phyloP scores from a whole-genome alignment of 2,113 vertebrate genomes.

The Strix uralensis region DNA sequence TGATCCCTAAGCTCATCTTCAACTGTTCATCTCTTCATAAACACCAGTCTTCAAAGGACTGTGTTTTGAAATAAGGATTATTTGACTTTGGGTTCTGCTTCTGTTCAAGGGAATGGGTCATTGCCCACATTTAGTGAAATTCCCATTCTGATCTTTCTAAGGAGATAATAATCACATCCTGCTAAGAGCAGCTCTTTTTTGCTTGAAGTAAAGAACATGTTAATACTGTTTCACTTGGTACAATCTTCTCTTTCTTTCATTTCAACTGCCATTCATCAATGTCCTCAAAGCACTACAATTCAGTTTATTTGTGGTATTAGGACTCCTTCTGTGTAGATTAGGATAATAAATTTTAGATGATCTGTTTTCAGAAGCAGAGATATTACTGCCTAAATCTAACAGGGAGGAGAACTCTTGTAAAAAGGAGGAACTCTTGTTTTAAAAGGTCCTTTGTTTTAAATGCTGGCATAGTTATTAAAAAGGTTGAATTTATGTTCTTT shows the following conservation, averaged over 20 bases:
- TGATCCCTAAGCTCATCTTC: neutral
- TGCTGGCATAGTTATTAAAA: slow-evolving; percentile 42
- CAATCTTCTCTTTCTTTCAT: slow-evolving; percentile 5
- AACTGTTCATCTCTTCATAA: neutral
- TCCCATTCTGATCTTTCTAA: neutral
- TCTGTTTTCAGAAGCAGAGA: slow-evolving; percentile 53
- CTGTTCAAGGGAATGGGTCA: neutral
- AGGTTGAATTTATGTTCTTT: slow-evolving; percentile 43
- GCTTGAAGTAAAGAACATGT: neutral
- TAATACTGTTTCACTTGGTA: neutral
- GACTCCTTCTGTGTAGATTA: slow-evolving; percentile 7
- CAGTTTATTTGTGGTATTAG: slow-evolving; percentile 13
- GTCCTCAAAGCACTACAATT: neutral
- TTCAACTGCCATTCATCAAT: slow-evolving; percentile 6
- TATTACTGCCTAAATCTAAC: slow-evolving; percentile 42
- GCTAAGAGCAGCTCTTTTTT: neutral
- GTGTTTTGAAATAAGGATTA: slow-evolving; percentile 17
- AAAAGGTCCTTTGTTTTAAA: slow-evolving; percentile 47
- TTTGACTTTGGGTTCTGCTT: neutral
- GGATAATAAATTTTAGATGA: slow-evolving; percentile 56
- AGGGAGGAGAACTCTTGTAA: slow-evolving; percentile 21
- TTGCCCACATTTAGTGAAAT: neutral
- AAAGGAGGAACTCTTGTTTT: slow-evolving; percentile 16
- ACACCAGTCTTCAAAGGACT: neutral
- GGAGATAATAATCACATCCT: slow-evolving; percentile 13